Evolutionary conservation across 2,797 vertebrate genomes (phyloP), one percentile per base, ranked within the genome.

Genomic region (Paratrypauchen microcephalus): DNA sequence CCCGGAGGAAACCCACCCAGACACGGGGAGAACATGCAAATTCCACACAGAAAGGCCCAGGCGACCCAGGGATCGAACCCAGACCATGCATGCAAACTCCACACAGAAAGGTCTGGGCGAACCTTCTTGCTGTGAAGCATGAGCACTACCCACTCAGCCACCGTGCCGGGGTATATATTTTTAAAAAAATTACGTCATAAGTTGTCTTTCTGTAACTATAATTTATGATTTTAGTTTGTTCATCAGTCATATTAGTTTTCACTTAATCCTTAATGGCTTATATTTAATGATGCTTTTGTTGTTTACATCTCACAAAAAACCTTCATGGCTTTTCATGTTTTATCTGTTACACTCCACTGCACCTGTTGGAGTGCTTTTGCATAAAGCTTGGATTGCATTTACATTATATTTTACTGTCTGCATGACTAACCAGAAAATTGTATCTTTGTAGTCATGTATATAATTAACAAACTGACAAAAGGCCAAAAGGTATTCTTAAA

Each of bases 321-420:
- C 45, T 13, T 30, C 45, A 19, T 50, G 47, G 16, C 47, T 48
- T 52, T 13, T 52, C 47, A 26, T 65, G 57, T 74, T 63, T 45
- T 73, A 74, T 78, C 73, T 71, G 30, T 69, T 39, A 66, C 67
- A 66, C 66, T 67, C 68, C 36, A 72, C 54, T 68, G 69, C 74
- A 75, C 68, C 16, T 50, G 69, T 62, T 70, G 21, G 61, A 45
- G 21, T 16, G 21, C 13, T 68, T 84, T 77, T 81, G 68, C 77
- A 73, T 74, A 41, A 9, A 21, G 36, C n/a, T 62, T n/a, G 60
- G 73, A 80, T 76, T 32, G 73, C 60, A 78, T 80, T 56, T 76
- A 55, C 64, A 57, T 50, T 67, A 66, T 48, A 26, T 69, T 77
- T 78, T 73, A 69, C 64, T 69, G 75, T 77, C 69, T 73, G 28